These are phyloP conservation scores for Bothrops jararaca DNA, from an alignment of 2,113 vertebrate species.

Conservation along the genomic window DNA sequence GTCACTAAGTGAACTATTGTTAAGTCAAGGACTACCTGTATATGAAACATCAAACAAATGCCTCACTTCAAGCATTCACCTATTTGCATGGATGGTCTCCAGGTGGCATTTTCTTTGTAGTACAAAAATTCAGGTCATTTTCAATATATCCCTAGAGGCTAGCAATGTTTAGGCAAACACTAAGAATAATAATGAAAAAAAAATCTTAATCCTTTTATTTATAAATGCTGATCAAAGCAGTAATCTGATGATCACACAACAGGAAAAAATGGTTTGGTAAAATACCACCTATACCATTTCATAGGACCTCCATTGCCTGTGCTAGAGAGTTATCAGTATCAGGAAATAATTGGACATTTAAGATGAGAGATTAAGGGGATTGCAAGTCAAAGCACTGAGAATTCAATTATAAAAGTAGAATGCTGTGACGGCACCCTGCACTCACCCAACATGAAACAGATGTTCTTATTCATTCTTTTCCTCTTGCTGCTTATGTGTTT, in stretches of 20 bases:
- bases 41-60: background rate
- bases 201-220: constrained; percentile 42
- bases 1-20: background rate
- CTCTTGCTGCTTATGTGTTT: background rate
- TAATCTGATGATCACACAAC: constrained; percentile 23
- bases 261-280: constrained; percentile 14
- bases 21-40: background rate
- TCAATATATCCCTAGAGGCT: background rate
- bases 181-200: constrained; percentile 5
- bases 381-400: constrained; percentile 3
- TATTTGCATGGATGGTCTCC: background rate
- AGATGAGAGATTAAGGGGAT: constrained; percentile 36
- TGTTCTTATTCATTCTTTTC: background rate
- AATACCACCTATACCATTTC: background rate
- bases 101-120: background rate
- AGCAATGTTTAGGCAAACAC: constrained; percentile 14
- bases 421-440: constrained; percentile 12
- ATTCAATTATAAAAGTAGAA: constrained; percentile 42
- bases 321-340: constrained; percentile 29
- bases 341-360: constrained; percentile 22
- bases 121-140: background rate
- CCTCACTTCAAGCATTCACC: background rate
- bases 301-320: constrained; percentile 28
- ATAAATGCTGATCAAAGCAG: constrained; percentile 15
- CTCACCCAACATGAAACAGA: constrained; percentile 1